phyloP scores from a whole-genome alignment of 2,113 vertebrate genomes.

The Motacilla tschutschensis region DNA sequence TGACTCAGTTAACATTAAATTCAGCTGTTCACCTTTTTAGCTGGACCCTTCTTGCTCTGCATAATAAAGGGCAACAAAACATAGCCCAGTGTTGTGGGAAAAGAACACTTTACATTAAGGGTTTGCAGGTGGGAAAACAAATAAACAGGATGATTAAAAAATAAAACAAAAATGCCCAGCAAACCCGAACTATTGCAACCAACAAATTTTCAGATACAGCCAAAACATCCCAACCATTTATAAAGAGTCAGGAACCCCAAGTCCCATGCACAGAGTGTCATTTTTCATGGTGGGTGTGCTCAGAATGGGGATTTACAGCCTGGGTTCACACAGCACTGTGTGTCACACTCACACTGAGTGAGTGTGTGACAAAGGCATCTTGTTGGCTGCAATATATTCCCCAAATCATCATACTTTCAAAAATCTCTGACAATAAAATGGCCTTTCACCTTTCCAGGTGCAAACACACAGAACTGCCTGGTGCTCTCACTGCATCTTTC shows the following conservation, averaged over 20 bases:
- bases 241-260: not conserved
- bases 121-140: not conserved
- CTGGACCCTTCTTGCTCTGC: not conserved
- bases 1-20: not conserved
- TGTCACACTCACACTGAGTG: too few species aligned
- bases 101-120: not conserved
- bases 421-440: not conserved
- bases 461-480: not conserved
- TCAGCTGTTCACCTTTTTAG: not conserved
- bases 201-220: not conserved
- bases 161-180: not conserved
- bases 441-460: not conserved
- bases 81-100: not conserved
- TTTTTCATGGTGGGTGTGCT: not conserved
- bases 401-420: not conserved
- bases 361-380: not conserved
- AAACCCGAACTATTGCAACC: not conserved
- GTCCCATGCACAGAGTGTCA: not conserved
- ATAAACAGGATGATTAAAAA: not conserved
- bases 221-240: fast-evolving
- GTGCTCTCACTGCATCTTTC: not conserved
- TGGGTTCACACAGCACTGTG: not conserved
- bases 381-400: not conserved
- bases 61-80: not conserved
- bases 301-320: not conserved